phyloP scores from a whole-genome alignment of 2,888 invertebrate genomes.

The Micoletzkya japonica region DNA sequence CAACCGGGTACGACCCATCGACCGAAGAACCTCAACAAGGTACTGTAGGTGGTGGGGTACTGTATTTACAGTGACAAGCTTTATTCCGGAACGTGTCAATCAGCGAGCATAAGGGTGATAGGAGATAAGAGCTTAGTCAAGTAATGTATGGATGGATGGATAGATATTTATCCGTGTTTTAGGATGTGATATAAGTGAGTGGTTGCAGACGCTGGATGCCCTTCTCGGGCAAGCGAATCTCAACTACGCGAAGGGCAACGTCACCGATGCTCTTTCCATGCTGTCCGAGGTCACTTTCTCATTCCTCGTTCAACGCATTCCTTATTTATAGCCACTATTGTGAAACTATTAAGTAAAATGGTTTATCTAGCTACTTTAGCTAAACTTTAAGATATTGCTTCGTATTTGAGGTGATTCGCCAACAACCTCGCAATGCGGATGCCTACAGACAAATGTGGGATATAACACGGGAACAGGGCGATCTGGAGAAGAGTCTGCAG shows the following conservation, averaged over 20 bases:
- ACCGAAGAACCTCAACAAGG: no score
- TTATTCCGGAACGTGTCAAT: no score
- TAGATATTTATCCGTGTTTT: no score
- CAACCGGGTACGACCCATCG: no score
- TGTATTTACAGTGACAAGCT: no score
- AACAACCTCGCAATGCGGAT: slow-evolving; percentile 54
- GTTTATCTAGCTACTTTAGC: not conserved
- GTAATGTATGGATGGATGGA: no score
- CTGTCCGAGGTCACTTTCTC: slow-evolving; percentile 47
- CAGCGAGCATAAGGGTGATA: no score
- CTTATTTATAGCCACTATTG: not conserved
- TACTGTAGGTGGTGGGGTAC: no score
- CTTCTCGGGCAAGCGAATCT: slow-evolving; percentile 61
- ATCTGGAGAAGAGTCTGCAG: slow-evolving; percentile 42
- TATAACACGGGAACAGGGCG: slow-evolving; percentile 52
- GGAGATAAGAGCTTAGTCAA: no score
- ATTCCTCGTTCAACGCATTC: not conserved
- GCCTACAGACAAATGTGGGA: slow-evolving; percentile 56
- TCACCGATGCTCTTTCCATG: slow-evolving; percentile 47
- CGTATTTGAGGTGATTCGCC: slow-evolving; percentile 38
- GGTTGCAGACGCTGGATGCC: slow-evolving; percentile 43
- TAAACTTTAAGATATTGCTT: not conserved
- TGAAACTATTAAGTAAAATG: not conserved
- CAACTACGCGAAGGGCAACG: slow-evolving; percentile 49
- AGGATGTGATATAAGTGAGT: not conserved